These are phyloP conservation scores for Habroteleia sp. DNA, from an alignment of 2,888 invertebrate genomes.

Conservation along the genomic window DNA sequence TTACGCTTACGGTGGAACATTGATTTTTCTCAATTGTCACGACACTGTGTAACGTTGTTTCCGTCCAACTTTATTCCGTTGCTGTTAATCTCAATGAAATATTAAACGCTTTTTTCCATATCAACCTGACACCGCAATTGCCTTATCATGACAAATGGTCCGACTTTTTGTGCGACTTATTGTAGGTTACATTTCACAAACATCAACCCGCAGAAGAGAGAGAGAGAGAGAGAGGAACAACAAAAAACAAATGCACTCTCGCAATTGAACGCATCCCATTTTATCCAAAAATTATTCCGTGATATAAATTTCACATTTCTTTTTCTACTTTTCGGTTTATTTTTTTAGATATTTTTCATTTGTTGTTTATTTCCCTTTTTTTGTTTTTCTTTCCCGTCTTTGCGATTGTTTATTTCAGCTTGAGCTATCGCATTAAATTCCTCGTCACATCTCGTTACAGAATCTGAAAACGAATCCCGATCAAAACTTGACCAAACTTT, in stretches of 20 bases:
- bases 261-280: slow-evolving; percentile 27
- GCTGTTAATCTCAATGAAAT: slow-evolving; percentile 51
- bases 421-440: no score
- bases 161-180: slow-evolving; percentile 41
- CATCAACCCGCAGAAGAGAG: not conserved
- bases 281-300: slow-evolving; percentile 35
- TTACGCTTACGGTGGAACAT: slow-evolving; percentile 44
- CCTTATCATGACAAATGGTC: slow-evolving; percentile 54
- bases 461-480: no score
- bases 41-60: slow-evolving; percentile 45
- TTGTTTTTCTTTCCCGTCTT: no score
- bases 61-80: slow-evolving; percentile 44
- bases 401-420: no score
- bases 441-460: no score
- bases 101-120: slow-evolving; percentile 45
- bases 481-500: no score
- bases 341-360: no score
- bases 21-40: slow-evolving; percentile 59
- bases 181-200: slow-evolving; percentile 21
- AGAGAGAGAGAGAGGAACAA: not conserved
- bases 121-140: slow-evolving; percentile 43
- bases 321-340: no score
- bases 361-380: no score
- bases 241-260: slow-evolving; percentile 22
- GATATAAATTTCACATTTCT: no score